Percentiles rank a stretch among this genome's conserved stretches.
Evolutionary conservation across 2,113 vertebrate species (phyloP).

Genomic region (Labeo rohita): DNA sequence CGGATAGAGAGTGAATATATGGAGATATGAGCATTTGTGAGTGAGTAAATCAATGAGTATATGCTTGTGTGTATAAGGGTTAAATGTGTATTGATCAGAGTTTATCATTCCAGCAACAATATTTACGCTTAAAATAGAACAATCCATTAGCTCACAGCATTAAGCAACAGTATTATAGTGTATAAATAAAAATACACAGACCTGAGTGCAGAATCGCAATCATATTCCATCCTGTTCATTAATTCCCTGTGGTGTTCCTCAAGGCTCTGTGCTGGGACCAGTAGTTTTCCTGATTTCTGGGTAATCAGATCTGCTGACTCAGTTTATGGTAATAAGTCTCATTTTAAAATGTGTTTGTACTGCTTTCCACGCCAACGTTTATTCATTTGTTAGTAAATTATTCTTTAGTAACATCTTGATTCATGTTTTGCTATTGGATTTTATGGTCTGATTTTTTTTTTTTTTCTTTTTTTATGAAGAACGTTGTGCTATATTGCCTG

Average conservation of each 20-base stretch:
- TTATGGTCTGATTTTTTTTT: no score
- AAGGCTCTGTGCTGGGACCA: neutral
- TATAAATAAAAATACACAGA: neutral
- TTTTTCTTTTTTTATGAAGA: no score
- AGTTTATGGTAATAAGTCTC: neutral
- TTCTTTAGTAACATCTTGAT: neutral
- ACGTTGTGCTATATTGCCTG: no score
- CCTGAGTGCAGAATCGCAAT: neutral
- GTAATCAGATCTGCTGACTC: neutral
- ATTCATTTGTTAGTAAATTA: neutral
- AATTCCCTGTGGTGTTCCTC: neutral
- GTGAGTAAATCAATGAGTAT: conserved; percentile 33
- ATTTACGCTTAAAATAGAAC: conserved; percentile 17
- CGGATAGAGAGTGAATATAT: conserved; percentile 5
- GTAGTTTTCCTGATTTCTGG: neutral
- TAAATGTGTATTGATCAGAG: conserved; percentile 22
- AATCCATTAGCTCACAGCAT: neutral
- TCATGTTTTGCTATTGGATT: neutral
- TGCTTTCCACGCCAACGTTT: neutral
- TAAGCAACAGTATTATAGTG: neutral
- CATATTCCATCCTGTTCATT: neutral
- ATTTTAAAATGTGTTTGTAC: neutral
- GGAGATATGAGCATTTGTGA: conserved; percentile 9
- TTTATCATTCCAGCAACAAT: conserved; percentile 3
- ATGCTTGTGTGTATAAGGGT: neutral